Conservation (phyloP, 2,113 vertebrate species). For the Malurus alboscapulatus region DNA sequence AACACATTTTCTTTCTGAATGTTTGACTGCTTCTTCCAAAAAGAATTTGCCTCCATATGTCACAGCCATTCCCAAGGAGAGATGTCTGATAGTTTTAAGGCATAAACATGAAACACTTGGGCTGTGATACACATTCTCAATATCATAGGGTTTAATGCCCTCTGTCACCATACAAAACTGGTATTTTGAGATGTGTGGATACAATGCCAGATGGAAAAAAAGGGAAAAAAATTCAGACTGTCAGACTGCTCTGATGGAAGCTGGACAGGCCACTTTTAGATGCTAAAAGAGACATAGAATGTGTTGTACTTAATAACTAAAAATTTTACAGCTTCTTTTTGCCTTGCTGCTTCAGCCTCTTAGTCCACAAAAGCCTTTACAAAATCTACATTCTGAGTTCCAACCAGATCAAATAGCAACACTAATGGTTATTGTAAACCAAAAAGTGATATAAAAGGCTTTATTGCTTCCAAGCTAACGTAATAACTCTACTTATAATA, state of each 20-base stretch:
- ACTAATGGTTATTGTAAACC: background rate
- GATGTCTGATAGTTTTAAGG: background rate
- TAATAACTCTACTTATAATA: background rate
- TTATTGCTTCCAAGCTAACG: background rate
- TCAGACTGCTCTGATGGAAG: background rate
- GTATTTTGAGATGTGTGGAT: background rate
- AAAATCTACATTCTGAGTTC: background rate
- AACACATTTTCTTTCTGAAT: background rate
- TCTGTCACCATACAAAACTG: accelerated
- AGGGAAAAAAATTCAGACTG: background rate
- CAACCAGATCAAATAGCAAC: background rate
- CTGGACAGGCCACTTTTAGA: background rate
- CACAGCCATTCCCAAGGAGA: background rate
- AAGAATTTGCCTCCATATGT: background rate
- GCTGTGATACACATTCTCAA: background rate
- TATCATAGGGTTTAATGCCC: background rate
- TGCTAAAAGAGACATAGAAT: background rate
- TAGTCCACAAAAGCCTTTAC: background rate
- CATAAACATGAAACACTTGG: background rate
- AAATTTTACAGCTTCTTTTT: background rate
- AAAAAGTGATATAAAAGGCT: background rate
- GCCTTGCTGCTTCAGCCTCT: background rate
- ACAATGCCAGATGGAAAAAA: background rate
- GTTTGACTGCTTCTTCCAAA: background rate
- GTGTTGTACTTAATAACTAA: background rate